Percentiles rank a stretch among this genome's conserved stretches.
Conservation (phyloP, 2,113 vertebrate species). For the Otolemur garnettii region DNA sequence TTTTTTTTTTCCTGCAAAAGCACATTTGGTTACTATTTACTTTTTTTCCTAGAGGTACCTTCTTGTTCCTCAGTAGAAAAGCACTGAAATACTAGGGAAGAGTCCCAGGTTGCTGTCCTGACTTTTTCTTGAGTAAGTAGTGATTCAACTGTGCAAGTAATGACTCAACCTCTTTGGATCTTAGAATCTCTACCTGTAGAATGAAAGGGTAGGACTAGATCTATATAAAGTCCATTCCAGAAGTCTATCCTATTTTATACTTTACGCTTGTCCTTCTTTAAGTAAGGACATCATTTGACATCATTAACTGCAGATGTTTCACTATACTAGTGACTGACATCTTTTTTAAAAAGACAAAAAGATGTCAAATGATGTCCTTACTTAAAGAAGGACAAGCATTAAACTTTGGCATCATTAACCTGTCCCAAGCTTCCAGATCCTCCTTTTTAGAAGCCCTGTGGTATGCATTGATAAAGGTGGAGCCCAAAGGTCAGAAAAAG, state of each 20-base stretch:
- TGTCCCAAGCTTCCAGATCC: background rate
- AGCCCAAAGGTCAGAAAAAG: background rate
- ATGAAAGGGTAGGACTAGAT: background rate
- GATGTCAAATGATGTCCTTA: too few species aligned
- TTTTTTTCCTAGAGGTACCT: background rate
- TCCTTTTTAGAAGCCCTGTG: background rate
- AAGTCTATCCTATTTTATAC: background rate
- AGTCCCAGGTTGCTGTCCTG: background rate
- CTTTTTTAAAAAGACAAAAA: too few species aligned
- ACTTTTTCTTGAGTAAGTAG: background rate
- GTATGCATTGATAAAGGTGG: background rate
- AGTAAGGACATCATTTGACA: background rate
- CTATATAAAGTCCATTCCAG: background rate
- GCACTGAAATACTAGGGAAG: background rate
- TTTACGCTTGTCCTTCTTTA: constrained; percentile 30
- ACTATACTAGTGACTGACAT: too few species aligned
- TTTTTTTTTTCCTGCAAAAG: background rate
- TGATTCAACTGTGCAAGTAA: background rate
- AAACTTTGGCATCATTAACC: background rate
- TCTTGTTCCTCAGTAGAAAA: background rate
- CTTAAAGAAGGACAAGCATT: too few species aligned
- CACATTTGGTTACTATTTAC: background rate
- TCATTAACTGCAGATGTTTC: background rate
- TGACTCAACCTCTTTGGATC: background rate
- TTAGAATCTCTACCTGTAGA: background rate